Conservation (phyloP, 2,797 vertebrate species). For the Gymnodraco acuticeps region DNA sequence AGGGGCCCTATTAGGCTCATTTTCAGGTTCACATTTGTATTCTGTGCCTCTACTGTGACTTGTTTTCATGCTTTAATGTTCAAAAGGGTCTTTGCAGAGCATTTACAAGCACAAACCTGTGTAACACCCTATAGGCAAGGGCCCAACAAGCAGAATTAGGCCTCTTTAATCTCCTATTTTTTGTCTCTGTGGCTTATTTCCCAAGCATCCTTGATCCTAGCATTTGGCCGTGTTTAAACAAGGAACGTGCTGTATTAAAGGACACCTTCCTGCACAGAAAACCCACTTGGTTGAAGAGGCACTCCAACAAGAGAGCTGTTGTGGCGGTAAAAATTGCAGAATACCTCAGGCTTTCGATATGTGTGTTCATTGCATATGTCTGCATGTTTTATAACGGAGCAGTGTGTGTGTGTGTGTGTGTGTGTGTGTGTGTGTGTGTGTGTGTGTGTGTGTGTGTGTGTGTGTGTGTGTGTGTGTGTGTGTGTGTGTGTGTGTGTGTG, state of each 20-base stretch:
- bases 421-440: constrained; percentile 6
- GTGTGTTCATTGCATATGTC: constrained; percentile 10
- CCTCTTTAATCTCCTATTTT: not conserved
- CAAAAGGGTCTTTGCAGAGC: too few species aligned
- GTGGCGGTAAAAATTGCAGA: constrained; percentile 8
- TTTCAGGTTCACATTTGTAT: too few species aligned
- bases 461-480: constrained; percentile 2
- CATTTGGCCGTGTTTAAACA: not conserved
- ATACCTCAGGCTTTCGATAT: constrained; percentile 16
- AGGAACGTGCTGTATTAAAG: constrained; percentile 12
- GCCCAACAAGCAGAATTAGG: too few species aligned
- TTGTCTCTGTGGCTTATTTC: not conserved
- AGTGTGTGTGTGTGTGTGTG: constrained; percentile 20
- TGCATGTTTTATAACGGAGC: constrained; percentile 16
- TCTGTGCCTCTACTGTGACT: too few species aligned
- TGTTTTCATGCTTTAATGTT: too few species aligned
- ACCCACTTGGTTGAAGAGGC: constrained; percentile 28
- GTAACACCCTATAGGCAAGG: too few species aligned
- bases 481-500: constrained; percentile 4
- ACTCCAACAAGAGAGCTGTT: constrained; percentile 23
- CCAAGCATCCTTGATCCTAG: not conserved
- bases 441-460: constrained; percentile 1
- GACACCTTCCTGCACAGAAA: constrained; percentile 17
- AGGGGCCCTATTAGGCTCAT: too few species aligned
- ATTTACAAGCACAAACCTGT: too few species aligned